Evolutionary conservation across 2,113 vertebrate species (phyloP).

Genomic region (Ceratotherium simum): DNA sequence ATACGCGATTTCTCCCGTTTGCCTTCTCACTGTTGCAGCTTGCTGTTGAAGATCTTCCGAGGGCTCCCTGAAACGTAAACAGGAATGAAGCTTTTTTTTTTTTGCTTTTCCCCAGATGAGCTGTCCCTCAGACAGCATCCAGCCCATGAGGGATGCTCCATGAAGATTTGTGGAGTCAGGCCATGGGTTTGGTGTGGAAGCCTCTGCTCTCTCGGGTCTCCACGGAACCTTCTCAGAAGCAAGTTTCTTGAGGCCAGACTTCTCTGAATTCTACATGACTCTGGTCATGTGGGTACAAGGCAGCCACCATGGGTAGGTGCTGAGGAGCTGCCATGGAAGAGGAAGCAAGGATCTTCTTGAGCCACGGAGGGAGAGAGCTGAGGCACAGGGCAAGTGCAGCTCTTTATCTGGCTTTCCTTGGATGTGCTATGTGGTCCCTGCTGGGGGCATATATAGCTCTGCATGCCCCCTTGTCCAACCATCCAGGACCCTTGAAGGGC

Average conservation of each 20-base stretch:
- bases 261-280: neutral
- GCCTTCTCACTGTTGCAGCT: neutral
- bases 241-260: neutral
- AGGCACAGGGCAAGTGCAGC: fast-evolving
- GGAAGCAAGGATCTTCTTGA: neutral
- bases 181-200: neutral
- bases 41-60: neutral
- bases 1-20: constrained; percentile 29
- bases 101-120: neutral
- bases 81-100: neutral
- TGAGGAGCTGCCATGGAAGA: neutral
- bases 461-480: fast-evolving
- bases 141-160: neutral
- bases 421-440: neutral
- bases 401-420: neutral
- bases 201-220: neutral
- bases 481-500: neutral
- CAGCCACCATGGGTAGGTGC: neutral
- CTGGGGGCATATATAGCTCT: neutral
- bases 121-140: neutral
- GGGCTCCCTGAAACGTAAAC: constrained; percentile 31
- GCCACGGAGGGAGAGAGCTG: neutral
- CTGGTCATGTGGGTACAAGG: no score
- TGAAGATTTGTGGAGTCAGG: neutral
- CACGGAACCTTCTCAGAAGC: neutral